Base-by-base conservation (phyloP, 2,888 invertebrate species). In the Myopa testacea region DNA sequence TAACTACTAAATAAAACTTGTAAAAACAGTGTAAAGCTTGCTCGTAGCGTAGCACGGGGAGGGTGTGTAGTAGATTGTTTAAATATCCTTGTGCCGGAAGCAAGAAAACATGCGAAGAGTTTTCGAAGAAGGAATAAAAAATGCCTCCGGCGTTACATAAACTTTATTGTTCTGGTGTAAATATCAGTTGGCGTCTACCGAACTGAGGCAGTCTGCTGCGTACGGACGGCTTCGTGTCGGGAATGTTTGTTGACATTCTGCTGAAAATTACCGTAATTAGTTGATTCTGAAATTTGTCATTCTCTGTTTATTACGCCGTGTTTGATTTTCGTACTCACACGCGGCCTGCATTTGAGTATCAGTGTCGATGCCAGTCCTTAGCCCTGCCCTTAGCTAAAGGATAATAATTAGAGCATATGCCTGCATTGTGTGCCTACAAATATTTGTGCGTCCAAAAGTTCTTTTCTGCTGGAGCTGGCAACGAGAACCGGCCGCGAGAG, bases 371-470 rank as follows among this genome's bases (percentile, higher is more conserved):
- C 4, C 19, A 37, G 45, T 45, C 69, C 78, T 74, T 45, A 19
- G 34, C 3, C 82, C 83, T 83, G 84, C 82, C 84, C 83, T 81
- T 80, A 26, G 78, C 81, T 79, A 79, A 83, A 82, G 83, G 86
- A 84, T 84, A 82, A 86, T 84, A 87, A 86, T 86, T 86, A 86
- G 85, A 85, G 86, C 85, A 85, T 85, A 85, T 86, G 85, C 86
- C 85, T 83, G 82, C 84, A 85, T 85, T 85, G 84, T 81, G 80
- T 82, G 62, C 62, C 62, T 50, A 82, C 83, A 83, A 85, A 85
- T 84, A 85, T 83, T 82, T 84, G 74, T 68, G 60, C 52, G 63
- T 70, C 71, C 72, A 68, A 60, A 68, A 68, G 55, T 37, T 45
- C 34, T 19, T 10, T 69, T 38, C 26, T 26, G 16, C 60, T 19